Evolutionary conservation across 2,797 vertebrate genomes (phyloP), one percentile per base, ranked within the genome.

Genomic region (Spea hammondii): DNA sequence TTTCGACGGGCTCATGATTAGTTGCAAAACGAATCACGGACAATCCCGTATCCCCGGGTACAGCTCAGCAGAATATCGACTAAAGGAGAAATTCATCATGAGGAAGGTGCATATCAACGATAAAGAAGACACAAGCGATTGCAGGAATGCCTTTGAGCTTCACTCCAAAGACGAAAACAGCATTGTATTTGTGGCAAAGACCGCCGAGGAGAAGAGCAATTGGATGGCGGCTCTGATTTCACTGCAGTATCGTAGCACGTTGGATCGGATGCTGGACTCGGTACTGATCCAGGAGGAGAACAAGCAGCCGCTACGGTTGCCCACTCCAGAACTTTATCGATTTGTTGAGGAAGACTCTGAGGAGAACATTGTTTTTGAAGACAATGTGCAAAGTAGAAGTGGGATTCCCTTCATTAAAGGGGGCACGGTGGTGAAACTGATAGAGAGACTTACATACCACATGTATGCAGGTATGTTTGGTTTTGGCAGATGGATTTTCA

Each of bases 151-250:
- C 12, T 98, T 99, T 57, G 97, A 99, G 85, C 90, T 99, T 80
- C 83, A 94, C 44, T 93, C 93, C 57, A 97, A 95, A 70, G 97
- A 98, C n/a, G 97, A 96, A 14, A 95, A 92, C 88, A 91, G 92
- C 6, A 90, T 93, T 0, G 83, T 96, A 67, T 99, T 98, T 84
- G 94, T 94, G 0, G 95, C 98, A 51, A 94, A 93, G 83, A 94
- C 96, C 0, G 92, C 93, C 0, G 96, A 99, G 79, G 98, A 99
- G 84, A 99, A 99, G 85, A 95, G 89, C 14, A 89, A 92, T 0
- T 99, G 98, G 98, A 99, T 99, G 98, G 95, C 97, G 0, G 97
- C 95, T 4, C 91, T 99, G 83, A 91, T 98, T 67, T 95, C 96
- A 1, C 93, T 99, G 87, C 97, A 99, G 92, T 98, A 97, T 81